A percentile compares a stretch with the other conserved stretches of the same genome.
Evolutionary conservation across 2,888 invertebrate species (phyloP).

Genomic region (Catocala fraxini): DNA sequence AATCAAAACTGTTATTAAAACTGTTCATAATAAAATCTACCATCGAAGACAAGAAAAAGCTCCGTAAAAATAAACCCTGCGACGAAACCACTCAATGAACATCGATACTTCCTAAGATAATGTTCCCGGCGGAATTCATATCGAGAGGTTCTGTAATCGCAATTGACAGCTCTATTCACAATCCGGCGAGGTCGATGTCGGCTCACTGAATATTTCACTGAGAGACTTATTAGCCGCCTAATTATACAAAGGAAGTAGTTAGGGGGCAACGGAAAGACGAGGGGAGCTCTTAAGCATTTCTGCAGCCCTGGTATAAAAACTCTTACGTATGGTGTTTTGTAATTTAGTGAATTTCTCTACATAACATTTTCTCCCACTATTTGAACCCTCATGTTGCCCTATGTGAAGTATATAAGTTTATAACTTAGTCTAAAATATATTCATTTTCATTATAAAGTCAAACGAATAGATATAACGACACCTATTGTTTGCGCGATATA

Average conservation of each 20-base stretch:
- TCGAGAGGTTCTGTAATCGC: conserved; percentile 65
- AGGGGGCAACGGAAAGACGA: conserved; percentile 58
- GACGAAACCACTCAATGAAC: conserved; percentile 13
- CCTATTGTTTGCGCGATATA: too few relatives aligned
- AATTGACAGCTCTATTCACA: conserved; percentile 75
- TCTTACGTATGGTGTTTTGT: conserved; percentile 10
- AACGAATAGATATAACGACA: too few relatives aligned
- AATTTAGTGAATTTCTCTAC: conserved; percentile 3
- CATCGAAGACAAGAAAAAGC: too few relatives aligned
- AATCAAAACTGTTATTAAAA: too few relatives aligned
- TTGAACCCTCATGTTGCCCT: too few relatives aligned
- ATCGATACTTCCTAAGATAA: conserved; percentile 37
- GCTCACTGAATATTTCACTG: conserved; percentile 75
- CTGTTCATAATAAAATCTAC: too few relatives aligned
- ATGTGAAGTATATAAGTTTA: too few relatives aligned
- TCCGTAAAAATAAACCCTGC: neutral
- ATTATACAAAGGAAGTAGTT: conserved; percentile 83
- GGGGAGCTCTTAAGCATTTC: conserved; percentile 40
- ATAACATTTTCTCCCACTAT: too few relatives aligned
- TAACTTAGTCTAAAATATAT: too few relatives aligned
- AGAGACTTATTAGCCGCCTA: conserved; percentile 80
- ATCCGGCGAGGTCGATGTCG: conserved; percentile 52
- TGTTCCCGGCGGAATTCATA: conserved; percentile 53
- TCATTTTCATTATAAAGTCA: too few relatives aligned
- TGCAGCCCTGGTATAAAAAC: conserved; percentile 18